Conservation (phyloP, 2,113 vertebrate species). For the Parotia lawesii region DNA sequence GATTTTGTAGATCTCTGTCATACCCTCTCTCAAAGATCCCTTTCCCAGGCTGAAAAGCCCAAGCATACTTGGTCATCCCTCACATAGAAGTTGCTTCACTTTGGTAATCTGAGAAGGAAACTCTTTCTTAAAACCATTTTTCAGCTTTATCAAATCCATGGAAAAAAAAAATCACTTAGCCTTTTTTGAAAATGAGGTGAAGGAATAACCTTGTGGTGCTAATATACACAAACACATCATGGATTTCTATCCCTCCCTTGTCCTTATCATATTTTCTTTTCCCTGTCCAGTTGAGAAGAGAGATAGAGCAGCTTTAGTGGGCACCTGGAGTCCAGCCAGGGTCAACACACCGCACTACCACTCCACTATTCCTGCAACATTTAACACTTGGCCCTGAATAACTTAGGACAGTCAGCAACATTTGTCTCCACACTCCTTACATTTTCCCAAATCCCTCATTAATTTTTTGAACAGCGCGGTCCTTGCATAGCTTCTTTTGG, state of each 20-base stretch:
- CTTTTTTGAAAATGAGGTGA: background rate
- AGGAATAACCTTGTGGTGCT: background rate
- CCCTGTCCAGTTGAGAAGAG: background rate
- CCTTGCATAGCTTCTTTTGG: background rate
- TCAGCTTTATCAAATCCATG: background rate
- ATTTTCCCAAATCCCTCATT: background rate
- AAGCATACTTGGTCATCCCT: rapidly evolving
- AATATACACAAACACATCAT: background rate
- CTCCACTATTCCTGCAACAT: background rate
- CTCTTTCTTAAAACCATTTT: background rate
- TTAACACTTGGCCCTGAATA: background rate
- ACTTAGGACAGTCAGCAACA: background rate
- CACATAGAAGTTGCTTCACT: background rate
- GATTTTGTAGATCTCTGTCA: background rate
- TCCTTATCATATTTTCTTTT: background rate
- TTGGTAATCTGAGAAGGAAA: background rate
- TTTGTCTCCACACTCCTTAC: background rate
- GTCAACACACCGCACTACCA: background rate
- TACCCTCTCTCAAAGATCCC: background rate
- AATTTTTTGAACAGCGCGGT: background rate
- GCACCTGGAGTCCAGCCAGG: background rate
- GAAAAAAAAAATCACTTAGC: background rate
- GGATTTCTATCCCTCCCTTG: background rate
- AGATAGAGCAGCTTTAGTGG: background rate
- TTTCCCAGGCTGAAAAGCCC: background rate